A percentile compares a stretch with the other conserved stretches of the same genome.
Conservation (phyloP, 2,113 vertebrate genomes). For the Ellobius talpinus region DNA sequence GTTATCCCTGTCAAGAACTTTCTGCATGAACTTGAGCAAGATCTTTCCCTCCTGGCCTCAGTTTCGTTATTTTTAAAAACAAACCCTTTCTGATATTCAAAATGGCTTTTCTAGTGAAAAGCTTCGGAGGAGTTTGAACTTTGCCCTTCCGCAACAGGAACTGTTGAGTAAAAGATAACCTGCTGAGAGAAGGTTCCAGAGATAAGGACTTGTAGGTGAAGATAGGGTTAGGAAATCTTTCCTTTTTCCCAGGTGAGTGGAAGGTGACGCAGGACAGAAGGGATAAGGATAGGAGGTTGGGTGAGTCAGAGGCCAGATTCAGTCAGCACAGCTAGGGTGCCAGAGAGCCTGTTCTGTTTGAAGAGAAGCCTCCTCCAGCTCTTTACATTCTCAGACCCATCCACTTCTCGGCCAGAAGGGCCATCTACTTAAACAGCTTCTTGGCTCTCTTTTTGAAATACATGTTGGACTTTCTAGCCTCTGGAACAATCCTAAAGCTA, state of each 20-base stretch:
- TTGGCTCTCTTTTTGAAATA: background rate
- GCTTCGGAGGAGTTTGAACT: conserved; percentile 19
- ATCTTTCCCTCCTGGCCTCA: conserved; percentile 1
- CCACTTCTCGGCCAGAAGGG: background rate
- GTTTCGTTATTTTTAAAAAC: conserved; percentile 49
- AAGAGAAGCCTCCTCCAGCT: background rate
- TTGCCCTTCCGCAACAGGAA: conserved; percentile 28
- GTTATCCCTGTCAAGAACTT: background rate
- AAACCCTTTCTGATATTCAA: conserved; percentile 42
- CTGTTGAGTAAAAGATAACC: background rate
- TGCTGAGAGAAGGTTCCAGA: conserved; percentile 38
- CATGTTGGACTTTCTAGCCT: background rate
- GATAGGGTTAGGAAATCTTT: background rate
- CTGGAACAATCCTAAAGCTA: background rate
- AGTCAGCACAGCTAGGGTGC: background rate
- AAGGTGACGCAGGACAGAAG: background rate
- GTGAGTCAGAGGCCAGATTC: background rate
- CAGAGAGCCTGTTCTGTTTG: background rate
- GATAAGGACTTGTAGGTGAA: background rate
- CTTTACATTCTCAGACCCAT: background rate
- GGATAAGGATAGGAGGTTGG: background rate
- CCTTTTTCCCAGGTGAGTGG: background rate
- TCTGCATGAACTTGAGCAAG: background rate
- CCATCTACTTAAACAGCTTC: conserved; percentile 25
- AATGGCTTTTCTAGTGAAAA: conserved; percentile 24